Evolutionary conservation across 2,888 invertebrate species (phyloP).

Genomic region (Prosopocoilus inquinatus): DNA sequence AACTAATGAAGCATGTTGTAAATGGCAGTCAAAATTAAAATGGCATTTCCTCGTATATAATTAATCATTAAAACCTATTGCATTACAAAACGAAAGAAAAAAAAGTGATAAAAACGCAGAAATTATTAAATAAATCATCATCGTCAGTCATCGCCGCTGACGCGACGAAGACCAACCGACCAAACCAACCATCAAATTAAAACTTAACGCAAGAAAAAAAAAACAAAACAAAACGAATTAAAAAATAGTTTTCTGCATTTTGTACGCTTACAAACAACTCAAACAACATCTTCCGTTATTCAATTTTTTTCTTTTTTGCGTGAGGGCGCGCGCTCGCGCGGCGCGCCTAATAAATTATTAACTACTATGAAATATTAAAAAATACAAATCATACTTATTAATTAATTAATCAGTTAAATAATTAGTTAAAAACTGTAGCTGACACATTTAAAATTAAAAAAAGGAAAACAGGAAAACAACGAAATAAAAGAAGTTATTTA

Average conservation of each 20-base stretch:
- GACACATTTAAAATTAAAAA: background rate
- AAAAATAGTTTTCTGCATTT: conserved; percentile 1
- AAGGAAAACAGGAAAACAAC: too few species aligned
- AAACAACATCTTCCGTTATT: background rate
- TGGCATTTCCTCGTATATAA: conserved; percentile 27
- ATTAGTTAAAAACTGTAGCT: background rate
- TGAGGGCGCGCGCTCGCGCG: too few species aligned
- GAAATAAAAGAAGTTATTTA: background rate
- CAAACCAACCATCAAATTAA: background rate
- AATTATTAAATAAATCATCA: too few species aligned
- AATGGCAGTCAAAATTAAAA: conserved; percentile 34
- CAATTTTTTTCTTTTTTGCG: background rate
- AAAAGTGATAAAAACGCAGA: too few species aligned
- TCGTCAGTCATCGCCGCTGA: too few species aligned
- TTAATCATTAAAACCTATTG: conserved; percentile 4
- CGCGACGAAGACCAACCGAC: too few species aligned
- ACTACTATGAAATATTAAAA: too few species aligned
- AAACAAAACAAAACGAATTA: background rate
- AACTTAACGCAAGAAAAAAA: background rate
- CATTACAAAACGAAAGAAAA: background rate
- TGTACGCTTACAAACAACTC: conserved; percentile 1
- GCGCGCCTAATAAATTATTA: background rate
- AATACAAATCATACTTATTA: too few species aligned
- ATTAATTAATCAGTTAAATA: too few species aligned
- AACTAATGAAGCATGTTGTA: conserved; percentile 15